Evolutionary conservation across 2,888 invertebrate genomes (phyloP), one percentile per base, ranked within the genome.

Genomic region (Alloscopus bannaensis): DNA sequence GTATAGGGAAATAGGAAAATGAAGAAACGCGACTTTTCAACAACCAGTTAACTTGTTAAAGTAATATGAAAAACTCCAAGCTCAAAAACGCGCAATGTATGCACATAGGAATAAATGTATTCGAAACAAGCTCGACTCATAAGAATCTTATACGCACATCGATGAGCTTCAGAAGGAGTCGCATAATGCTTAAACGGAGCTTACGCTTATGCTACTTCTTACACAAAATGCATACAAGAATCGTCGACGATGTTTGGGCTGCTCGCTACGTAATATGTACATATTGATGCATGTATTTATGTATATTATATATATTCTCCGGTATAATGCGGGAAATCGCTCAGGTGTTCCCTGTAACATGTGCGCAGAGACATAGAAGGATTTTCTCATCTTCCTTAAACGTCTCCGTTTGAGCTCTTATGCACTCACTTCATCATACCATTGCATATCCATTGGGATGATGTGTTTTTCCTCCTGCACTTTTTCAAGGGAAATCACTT

Each of bases 321-420:
- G n/a, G 26, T 29, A 29, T 28, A 52, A 29, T 60, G 40, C 60
- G 60, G 60, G 60, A 60, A 60, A 22, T 36, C 4, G 40, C 50
- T 22, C 40, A 42, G 50, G 50, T 40, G 62, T 26, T 78, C 57
- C 78, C 78, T 13, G 70, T 78, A 78, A 78, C 78, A 78, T 78
- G 78, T 78, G 78, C 78, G 64, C 50, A 59, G 70, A 36, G 57
- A 36, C 65, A 64, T 65, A 57, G 45, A 65, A 71, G 57, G 70
- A 78, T 78, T 78, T 78, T 36, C 70, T 31, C 70, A 65, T 78
- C 71, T 78, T 78, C 78, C 75, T 31, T 78, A 78, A 78, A 78
- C 78, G 78, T 78, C 70, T 78, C 78, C 70, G 59, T 62, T 77
- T 28, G 26, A 4, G 8, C 28, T 28, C 8, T 20, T 40, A 77